Conservation (phyloP, 2,113 vertebrate genomes). For the Labrus mixtus region DNA sequence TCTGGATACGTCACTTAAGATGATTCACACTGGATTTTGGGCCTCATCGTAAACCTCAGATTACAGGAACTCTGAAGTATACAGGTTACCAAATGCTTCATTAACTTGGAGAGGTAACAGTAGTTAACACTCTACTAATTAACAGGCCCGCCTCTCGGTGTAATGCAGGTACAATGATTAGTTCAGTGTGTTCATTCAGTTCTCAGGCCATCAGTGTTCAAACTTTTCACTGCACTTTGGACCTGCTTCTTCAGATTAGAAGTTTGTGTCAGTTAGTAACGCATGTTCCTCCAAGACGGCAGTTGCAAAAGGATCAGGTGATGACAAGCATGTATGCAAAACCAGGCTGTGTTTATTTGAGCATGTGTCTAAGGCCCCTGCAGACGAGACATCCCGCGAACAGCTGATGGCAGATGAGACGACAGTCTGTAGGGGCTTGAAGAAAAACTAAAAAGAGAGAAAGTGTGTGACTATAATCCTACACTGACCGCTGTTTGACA, state of each 20-base stretch:
- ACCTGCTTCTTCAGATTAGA: background rate
- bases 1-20: constrained; percentile 39
- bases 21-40: constrained; percentile 40
- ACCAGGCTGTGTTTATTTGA: constrained; percentile 52
- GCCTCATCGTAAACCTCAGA: constrained; percentile 51
- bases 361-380: constrained; percentile 19
- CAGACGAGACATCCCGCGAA: constrained; percentile 44
- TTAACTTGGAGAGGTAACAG: constrained; percentile 44
- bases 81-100: constrained; percentile 45
- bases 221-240: background rate
- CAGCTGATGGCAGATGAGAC: constrained; percentile 63
- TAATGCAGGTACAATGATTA: constrained; percentile 25
- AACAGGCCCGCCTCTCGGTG: constrained; percentile 16
- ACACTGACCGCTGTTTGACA: constrained; percentile 16
- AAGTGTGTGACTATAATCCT: constrained; percentile 4
- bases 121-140: constrained; percentile 53
- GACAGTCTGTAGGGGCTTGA: constrained; percentile 9
- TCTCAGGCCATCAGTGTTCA: constrained; percentile 5
- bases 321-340: constrained; percentile 59
- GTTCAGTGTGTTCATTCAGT: constrained; percentile 27
- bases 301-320: constrained; percentile 37
- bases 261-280: constrained; percentile 3
- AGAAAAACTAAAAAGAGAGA: background rate
- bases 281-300: constrained; percentile 7
- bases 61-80: constrained; percentile 55